Conservation (phyloP, 2,797 vertebrate species). For the Dipus sagitta region DNA sequence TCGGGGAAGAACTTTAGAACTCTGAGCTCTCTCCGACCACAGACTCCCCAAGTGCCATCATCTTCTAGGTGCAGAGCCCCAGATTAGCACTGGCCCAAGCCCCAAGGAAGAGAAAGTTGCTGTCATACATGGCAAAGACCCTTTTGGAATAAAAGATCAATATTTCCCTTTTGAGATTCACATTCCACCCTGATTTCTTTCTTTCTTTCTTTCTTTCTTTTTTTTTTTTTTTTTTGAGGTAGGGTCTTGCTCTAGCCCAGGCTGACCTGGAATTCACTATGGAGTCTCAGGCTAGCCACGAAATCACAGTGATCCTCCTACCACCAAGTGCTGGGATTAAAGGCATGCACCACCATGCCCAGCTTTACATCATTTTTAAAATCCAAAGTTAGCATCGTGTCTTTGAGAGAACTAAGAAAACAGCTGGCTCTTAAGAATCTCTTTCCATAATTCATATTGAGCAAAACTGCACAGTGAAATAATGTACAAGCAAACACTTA, state of each 20-base stretch:
- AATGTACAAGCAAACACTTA: slow-evolving; percentile 68
- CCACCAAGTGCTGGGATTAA: no score
- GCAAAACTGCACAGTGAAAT: slow-evolving; percentile 76
- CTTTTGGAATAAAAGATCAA: slow-evolving; percentile 26
- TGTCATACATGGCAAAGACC: neutral
- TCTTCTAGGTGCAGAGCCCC: slow-evolving; percentile 46
- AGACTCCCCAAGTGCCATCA: slow-evolving; percentile 36
- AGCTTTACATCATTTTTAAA: slow-evolving; percentile 58
- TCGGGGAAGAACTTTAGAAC: slow-evolving; percentile 56
- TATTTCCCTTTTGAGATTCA: slow-evolving; percentile 63
- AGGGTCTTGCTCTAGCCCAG: no score
- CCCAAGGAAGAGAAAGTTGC: slow-evolving; percentile 34
- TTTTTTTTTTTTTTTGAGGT: no score
- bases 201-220: no score
- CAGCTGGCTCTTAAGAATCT: slow-evolving; percentile 77
- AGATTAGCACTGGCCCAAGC: slow-evolving; percentile 37
- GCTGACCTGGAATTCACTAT: no score
- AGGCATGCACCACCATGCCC: no score
- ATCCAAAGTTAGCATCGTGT: slow-evolving; percentile 74
- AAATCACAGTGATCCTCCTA: no score
- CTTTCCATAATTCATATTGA: slow-evolving; percentile 81
- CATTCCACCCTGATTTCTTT: neutral
- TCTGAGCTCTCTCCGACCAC: slow-evolving; percentile 32
- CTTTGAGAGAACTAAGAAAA: slow-evolving; percentile 76
- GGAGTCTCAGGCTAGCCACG: no score